These are phyloP conservation scores for Lanius ludovicianus DNA, from an alignment of 2,113 vertebrate species.

Conservation along the genomic window DNA sequence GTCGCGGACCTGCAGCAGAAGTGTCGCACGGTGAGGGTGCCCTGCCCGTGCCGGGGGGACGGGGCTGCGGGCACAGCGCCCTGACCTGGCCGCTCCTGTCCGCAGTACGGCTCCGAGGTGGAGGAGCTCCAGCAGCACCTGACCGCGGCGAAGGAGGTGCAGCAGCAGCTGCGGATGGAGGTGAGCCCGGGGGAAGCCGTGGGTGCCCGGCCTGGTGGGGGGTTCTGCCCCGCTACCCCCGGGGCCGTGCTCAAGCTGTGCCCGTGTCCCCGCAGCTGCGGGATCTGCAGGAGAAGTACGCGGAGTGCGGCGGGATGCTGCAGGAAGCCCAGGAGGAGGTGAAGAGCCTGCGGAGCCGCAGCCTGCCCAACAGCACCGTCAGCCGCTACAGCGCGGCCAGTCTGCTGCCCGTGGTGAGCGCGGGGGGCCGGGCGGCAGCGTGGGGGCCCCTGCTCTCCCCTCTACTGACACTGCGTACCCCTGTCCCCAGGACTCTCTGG, in stretches of 20 bases:
- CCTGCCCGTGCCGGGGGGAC: neutral
- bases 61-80: fast-evolving
- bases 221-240: neutral
- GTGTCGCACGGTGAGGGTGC: slow-evolving; percentile 77
- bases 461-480: fast-evolving
- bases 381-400: slow-evolving; percentile 77
- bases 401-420: slow-evolving; percentile 82
- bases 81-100: neutral
- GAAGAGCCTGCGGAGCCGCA: slow-evolving; percentile 82
- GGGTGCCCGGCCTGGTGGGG: fast-evolving
- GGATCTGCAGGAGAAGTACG: slow-evolving; percentile 83
- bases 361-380: slow-evolving; percentile 80
- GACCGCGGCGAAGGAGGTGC: slow-evolving; percentile 70
- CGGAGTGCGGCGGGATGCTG: slow-evolving; percentile 81
- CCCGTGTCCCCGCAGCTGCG: slow-evolving; percentile 68
- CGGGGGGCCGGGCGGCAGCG: too few relatives aligned
- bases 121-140: slow-evolving; percentile 87
- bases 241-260: neutral
- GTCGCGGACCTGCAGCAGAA: slow-evolving; percentile 82
- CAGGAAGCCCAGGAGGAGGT: slow-evolving; percentile 82
- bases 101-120: slow-evolving; percentile 78
- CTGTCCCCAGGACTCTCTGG: slow-evolving; percentile 73
- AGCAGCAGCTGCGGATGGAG: slow-evolving; percentile 79
- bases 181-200: neutral
- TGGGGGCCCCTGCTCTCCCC: neutral